Base-by-base conservation (phyloP, 2,797 vertebrate genomes). In the Ctenopoma multispine region DNA sequence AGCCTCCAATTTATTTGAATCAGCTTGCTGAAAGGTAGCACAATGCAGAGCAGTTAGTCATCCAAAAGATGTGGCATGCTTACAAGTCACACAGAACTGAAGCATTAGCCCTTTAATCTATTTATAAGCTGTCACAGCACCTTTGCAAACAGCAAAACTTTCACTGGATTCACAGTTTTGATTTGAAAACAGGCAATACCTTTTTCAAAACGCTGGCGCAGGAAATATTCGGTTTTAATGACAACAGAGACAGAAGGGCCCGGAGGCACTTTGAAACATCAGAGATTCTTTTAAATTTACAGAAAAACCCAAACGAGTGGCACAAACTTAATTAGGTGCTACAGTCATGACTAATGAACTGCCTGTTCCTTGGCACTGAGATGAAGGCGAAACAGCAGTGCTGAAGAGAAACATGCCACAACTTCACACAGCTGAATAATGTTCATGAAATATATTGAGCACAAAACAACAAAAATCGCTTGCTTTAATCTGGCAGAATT, bases 311-410 rank as follows among this genome's bases (percentile, higher is more conserved):
- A 88, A 91, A 86, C 47, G 69, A 92, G 82, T 83, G 81, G 84
- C 87, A 88, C 75, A 82, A 88, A 87, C 75, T 82, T 91, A 93
- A 92, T 94, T 92, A 90, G 81, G 83, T 89, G 67, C 87, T 83
- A 72, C 76, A 88, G 89, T 90, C 82, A 83, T 87, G 83, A 87
- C 87, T 89, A 91, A 92, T 92, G 88, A 92, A 90, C 86, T 77
- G 79, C 71, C 65, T 58, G 44, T 82, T 76, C 86, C 79, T 85
- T 92, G 87, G 89, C 85, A 84, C 44, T 4, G 74, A 80, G 69
- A 87, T 88, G 75, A 87, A 84, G 80, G 68, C 62, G 74, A 59
- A 64, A 75, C 72, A 68, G 75, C 40, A 56, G 73, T 78, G 59
- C 74, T 55, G 81, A 77, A 61, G 69, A 87, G 63, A 76, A 86